A percentile compares a stretch with the other conserved stretches of the same genome.
Conservation (phyloP, 2,113 vertebrate genomes). For the Podarcis raffonei region DNA sequence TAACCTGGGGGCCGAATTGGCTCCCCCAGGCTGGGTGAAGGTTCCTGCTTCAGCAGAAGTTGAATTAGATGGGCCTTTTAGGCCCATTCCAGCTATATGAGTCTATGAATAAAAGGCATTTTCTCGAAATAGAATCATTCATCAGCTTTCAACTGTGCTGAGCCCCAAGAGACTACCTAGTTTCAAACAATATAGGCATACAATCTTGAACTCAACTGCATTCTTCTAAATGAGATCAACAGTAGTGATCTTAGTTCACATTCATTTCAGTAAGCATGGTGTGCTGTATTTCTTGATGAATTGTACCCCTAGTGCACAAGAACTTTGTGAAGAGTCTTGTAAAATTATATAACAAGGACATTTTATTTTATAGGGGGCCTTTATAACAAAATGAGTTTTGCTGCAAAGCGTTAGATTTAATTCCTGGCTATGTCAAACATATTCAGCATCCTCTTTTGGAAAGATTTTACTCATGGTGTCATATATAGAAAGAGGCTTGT, state of each 20-base stretch:
- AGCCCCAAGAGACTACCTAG: background rate
- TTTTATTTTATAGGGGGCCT: background rate
- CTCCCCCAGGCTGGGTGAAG: no score
- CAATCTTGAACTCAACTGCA: background rate
- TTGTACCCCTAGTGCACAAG: background rate
- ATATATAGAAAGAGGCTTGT: conserved; percentile 28
- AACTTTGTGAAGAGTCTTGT: background rate
- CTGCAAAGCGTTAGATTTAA: background rate
- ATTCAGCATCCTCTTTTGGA: background rate
- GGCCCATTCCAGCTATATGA: no score
- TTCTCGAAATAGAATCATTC: background rate
- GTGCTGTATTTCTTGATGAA: background rate
- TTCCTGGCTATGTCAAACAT: background rate
- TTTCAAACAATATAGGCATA: background rate
- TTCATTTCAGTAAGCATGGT: background rate
- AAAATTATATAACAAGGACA: background rate
- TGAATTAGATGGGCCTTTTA: no score
- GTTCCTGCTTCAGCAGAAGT: no score
- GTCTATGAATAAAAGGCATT: background rate
- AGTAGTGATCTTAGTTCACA: background rate
- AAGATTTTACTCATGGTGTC: background rate
- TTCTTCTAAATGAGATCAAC: background rate
- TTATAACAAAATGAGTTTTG: background rate
- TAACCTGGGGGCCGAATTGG: no score
- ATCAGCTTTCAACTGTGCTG: background rate